phyloP scores from a whole-genome alignment of 2,797 vertebrate genomes.

The Arremon brunneinucha region DNA sequence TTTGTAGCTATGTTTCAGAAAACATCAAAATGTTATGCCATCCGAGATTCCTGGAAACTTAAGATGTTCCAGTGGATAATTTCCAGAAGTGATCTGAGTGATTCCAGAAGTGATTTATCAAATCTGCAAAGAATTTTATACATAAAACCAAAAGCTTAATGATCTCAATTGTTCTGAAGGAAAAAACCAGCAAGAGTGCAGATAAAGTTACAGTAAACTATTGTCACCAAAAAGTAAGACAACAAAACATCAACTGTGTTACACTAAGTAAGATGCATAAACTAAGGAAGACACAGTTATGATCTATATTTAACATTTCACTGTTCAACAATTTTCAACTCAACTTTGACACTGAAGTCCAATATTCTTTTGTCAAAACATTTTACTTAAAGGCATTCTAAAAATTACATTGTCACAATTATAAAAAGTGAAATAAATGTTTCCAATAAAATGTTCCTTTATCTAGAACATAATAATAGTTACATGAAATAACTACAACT shows the following conservation, averaged over 20 bases:
- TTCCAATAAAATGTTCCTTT: not conserved
- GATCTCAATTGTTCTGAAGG: not conserved
- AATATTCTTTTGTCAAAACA: not conserved
- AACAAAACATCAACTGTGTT: not conserved
- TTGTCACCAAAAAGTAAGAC: not conserved
- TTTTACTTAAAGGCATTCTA: not conserved
- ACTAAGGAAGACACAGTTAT: not conserved
- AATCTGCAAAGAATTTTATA: not conserved
- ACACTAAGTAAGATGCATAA: not conserved
- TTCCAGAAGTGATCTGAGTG: not conserved
- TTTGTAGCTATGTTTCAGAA: not conserved
- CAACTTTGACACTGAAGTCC: not conserved
- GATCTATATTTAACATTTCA: not conserved
- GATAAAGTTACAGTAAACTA: not conserved
- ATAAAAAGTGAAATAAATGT: not conserved
- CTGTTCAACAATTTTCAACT: not conserved
- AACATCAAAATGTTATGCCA: not conserved
- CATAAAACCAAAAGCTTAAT: not conserved
- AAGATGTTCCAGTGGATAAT: not conserved
- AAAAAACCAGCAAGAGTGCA: not conserved
- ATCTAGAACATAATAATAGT: not conserved
- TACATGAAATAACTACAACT: not conserved
- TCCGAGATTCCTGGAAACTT: not conserved
- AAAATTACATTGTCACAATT: not conserved
- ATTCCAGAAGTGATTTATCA: not conserved